Base-by-base conservation (phyloP, 2,888 invertebrate species). In the Leptinotarsa tumamoca region DNA sequence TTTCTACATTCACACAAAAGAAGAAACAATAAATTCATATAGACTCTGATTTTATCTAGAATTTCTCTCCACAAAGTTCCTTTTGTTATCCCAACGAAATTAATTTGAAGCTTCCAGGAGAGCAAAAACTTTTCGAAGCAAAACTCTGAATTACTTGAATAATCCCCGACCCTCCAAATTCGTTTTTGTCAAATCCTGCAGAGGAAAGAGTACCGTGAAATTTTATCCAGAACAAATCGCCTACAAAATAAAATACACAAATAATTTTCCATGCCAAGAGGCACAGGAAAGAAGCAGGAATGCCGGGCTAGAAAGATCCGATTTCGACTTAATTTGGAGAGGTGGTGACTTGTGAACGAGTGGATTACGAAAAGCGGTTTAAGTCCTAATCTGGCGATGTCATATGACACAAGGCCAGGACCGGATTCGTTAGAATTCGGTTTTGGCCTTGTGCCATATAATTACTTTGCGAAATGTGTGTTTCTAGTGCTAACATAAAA, bases 301-400 rank as follows among this genome's bases (percentile, higher is more conserved):
- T 79, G 74, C 77, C 77, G 72, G 67, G 73, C 75, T 73, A 79
- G 74, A 81, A 81, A 74, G 82, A 83, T 84, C 83, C 82, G 82
- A 83, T 83, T 82, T 78, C 79, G 80, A 81, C 82, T 83, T 82
- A 83, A 84, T 84, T 83, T 83, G 76, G 80, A 74, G 80, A 84
- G 82, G 83, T 84, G 83, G 81, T 80, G 83, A 84, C 84, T 84
- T 83, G 84, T 80, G 83, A 84, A 82, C 81, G 82, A 83, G 80
- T 81, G 83, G 84, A 84, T 84, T 84, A 83, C 78, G 79, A 63
- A 74, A 84, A 84, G 83, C 81, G 56, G 83, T 82, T 84, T 84
- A 83, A 82, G 33, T 43, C 43, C n/a, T 43, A 63, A 63, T 63
- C 63, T 43, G 14, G 33, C 52, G 33, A 52, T 33, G 54, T 69